phyloP scores from a whole-genome alignment of 2,888 invertebrate genomes.

The Neoscelio sp. region DNA sequence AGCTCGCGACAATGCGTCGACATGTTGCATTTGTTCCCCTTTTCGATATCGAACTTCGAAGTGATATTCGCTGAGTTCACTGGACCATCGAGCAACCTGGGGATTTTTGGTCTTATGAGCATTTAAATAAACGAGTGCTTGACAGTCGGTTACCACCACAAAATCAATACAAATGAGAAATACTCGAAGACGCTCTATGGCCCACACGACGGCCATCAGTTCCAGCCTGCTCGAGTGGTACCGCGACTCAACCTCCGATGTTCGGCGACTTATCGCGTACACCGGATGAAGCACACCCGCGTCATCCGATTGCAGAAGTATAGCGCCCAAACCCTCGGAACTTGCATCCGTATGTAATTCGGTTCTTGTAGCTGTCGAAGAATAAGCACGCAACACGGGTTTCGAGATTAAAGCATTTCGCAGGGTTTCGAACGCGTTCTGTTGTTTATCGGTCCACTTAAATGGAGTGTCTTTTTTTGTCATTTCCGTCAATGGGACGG shows the following conservation, averaged over 20 bases:
- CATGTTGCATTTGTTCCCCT: slow-evolving; percentile 58
- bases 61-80: slow-evolving; percentile 53
- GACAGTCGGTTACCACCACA: slow-evolving; percentile 52
- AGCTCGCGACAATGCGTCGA: slow-evolving; percentile 61
- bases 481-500: not conserved
- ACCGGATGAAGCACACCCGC: slow-evolving; percentile 59
- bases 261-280: slow-evolving; percentile 69
- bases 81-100: slow-evolving; percentile 61
- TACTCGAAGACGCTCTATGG: slow-evolving; percentile 48
- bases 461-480: too few species aligned
- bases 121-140: slow-evolving; percentile 70
- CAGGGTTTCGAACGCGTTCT: too few species aligned
- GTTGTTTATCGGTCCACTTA: too few species aligned
- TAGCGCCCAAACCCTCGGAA: slow-evolving; percentile 7
- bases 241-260: slow-evolving; percentile 63
- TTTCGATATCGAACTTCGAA: slow-evolving; percentile 47
- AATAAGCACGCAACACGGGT: not conserved
- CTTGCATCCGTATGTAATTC: slow-evolving; percentile 42
- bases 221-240: slow-evolving; percentile 69
- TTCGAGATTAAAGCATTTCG: too few species aligned
- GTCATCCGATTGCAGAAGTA: slow-evolving; percentile 64
- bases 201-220: slow-evolving; percentile 33
- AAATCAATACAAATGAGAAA: slow-evolving; percentile 10
- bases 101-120: slow-evolving; percentile 69
- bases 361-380: slow-evolving; percentile 29